Base-by-base conservation (phyloP, 2,888 invertebrate genomes). In the Drosophila barbarae region DNA sequence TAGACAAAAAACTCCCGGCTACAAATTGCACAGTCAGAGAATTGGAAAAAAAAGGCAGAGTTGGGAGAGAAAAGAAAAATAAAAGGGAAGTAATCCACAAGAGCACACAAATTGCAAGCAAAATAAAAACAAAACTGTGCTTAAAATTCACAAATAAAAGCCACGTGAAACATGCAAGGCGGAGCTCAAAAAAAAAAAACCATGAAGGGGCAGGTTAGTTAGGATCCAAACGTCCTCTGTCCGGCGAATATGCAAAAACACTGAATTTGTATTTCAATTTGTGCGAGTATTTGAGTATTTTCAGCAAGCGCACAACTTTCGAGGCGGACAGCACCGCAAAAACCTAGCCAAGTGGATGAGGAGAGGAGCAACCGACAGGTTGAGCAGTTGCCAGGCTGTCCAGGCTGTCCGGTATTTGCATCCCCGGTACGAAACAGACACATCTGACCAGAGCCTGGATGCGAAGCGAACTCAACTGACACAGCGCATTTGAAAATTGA, bases 401-500 rank as follows among this genome's bases (percentile, higher is more conserved):
- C 53, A 4, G n/a, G 5, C 28, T 18, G 55, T 44, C 41, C 36
- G n/a, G 36, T 23, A 13, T 42, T 52, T 52, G 39, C 39, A 30
- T n/a, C 18, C 30, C 23, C 46, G 47, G 30, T 32, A 46, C 28
- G 34, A 28, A 41, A 34, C 34, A 34, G 41, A 39, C 57, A 38
- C 34, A 53, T 34, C 53, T 50, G 68, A 59, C 42, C 38, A 47
- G 42, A 18, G 18, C 46, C 32, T 38, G 44, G 61, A 35, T 23
- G 35, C 46, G 30, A 38, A 12, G 26, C 35, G 55, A 56, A 50
- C 39, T 18, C 44, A 32, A 70, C 81, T 83, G 81, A 81, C 81
- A 73, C 78, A 77, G 81, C 76, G 81, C 70, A 78, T 81, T 81
- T 80, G 74, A 83, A 81, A 81, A 81, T 81, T 81, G 81, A 81